Evolutionary conservation across 2,113 vertebrate species (phyloP).

Genomic region (Chionomys nivalis): DNA sequence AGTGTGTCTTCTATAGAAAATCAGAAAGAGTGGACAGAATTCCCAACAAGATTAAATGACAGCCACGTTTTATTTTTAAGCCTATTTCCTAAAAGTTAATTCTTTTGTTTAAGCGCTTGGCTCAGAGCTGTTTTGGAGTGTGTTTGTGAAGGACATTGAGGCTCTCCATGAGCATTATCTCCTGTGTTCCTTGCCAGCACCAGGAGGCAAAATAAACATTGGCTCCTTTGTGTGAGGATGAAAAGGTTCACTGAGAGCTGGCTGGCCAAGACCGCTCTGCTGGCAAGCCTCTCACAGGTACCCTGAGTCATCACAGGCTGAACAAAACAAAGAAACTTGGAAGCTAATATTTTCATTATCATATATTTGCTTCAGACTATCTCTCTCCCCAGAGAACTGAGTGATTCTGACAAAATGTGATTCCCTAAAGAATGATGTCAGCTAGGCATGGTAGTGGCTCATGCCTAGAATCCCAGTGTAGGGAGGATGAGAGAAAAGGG

Average conservation of each 20-base stretch:
- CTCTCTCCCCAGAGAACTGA: neutral
- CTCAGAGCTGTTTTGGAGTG: neutral
- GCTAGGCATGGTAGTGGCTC: neutral
- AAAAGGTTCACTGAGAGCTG: neutral
- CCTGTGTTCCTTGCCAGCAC: neutral
- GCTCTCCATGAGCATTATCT: neutral
- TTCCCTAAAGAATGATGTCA: neutral
- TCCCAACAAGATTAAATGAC: neutral
- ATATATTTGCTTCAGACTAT: neutral
- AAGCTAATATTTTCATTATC: neutral
- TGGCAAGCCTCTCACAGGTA: neutral
- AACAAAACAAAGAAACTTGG: neutral
- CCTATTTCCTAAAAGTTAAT: conserved; percentile 31
- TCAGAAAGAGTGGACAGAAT: neutral
- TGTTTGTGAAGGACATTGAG: neutral
- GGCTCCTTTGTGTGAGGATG: neutral
- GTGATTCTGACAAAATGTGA: neutral
- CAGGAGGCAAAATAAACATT: neutral
- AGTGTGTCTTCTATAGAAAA: neutral
- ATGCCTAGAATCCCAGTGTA: too few species aligned
- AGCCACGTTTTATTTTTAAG: conserved; percentile 31
- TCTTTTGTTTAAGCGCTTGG: neutral
- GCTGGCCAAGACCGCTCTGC: neutral
- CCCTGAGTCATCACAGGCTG: neutral
- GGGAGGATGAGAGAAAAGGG: neutral